Evolutionary conservation across 1,140 invertebrate species (phyloP), one percentile per base, ranked within the genome.

Genomic region (Arctopsyche grandis): DNA sequence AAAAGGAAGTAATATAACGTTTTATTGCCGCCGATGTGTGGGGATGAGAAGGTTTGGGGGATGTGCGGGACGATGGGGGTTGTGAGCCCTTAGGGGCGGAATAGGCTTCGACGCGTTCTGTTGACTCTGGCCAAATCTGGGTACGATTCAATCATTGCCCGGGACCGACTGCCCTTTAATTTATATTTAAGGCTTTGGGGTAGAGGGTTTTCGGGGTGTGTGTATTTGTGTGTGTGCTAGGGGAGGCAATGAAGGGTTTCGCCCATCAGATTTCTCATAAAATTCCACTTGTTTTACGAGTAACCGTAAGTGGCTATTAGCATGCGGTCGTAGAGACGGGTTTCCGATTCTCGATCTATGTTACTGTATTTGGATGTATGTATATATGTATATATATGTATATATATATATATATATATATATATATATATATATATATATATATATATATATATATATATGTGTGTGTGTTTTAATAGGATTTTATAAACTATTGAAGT

Each of bases 1-100:
- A 79, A 79, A 79, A 69, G 78, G 58, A 75, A 44, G 52, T 69
- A 58, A 74, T 79, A 66, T 66, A 74, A 60, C 26, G 58, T 79
- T 79, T 75, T 79, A 79, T 74, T 73, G 70, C 56, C 52, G 78
- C 4, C 22, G 48, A 52, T 78, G 44, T 71, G 29, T 26, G 21
- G 74, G 5, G 12, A 1, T 7, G 19, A 22, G 4, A 19, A 24
- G 44, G 29, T 21, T 9, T 38, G 0, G 4, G 12, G 48, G 48
- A n/a, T n/a, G n/a, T n/a, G n/a, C n/a, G n/a, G 48, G 12, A 52
- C 1, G 16, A 3, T 16, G 10, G 29, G 29, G 9, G 19, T n/a
- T 4, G 56, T 60, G 74, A 60, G 56, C 60, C 74, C 48, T 52
- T 16, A 16, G 16, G 48, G 10, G 12, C 48, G 12, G 12, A 52